A percentile compares a stretch with the other conserved stretches of the same genome.
These are phyloP conservation scores for Hydractinia symbiolongicarpus DNA, from an alignment of 30 jellyfish, hydroid and myxozoan species.

Conservation along the genomic window DNA sequence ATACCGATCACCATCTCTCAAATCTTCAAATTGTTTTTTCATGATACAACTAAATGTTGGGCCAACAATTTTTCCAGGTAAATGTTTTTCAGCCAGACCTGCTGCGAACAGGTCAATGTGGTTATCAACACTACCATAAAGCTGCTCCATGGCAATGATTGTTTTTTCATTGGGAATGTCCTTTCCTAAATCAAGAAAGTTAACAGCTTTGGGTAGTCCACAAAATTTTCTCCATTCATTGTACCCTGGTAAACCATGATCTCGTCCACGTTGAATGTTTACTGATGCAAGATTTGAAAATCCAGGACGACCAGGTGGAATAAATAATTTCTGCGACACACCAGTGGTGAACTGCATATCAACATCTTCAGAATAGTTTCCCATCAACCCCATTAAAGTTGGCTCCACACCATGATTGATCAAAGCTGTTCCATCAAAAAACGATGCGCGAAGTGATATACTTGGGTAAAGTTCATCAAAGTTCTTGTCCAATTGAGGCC, in stretches of 20 bases:
- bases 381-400: conserved; percentile 24
- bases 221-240: conserved; percentile 18
- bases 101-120: conserved; percentile 12
- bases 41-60: conserved; percentile 16
- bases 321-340: conserved; percentile 1
- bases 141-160: background rate
- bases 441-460: conserved; percentile 7
- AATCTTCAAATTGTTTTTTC: conserved; percentile 18
- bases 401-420: conserved; percentile 30
- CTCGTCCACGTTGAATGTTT: conserved; percentile 56
- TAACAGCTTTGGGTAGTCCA: background rate
- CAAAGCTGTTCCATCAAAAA: background rate
- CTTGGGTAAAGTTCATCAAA: background rate
- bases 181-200: background rate
- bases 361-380: conserved; percentile 28
- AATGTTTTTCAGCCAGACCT: conserved; percentile 23
- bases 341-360: conserved; percentile 21
- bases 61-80: background rate
- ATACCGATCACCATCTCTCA: conserved; percentile 35
- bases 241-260: conserved; percentile 51
- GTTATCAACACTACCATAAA: background rate
- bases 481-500: conserved; percentile 20
- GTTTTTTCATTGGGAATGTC: conserved; percentile 1
- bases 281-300: conserved; percentile 29
- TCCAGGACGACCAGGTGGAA: conserved; percentile 19